Percentiles rank a stretch among this genome's conserved stretches.
These are phyloP conservation scores for Craseonycteris thonglongyai DNA, from an alignment of 2,113 vertebrate genomes.

Conservation along the genomic window DNA sequence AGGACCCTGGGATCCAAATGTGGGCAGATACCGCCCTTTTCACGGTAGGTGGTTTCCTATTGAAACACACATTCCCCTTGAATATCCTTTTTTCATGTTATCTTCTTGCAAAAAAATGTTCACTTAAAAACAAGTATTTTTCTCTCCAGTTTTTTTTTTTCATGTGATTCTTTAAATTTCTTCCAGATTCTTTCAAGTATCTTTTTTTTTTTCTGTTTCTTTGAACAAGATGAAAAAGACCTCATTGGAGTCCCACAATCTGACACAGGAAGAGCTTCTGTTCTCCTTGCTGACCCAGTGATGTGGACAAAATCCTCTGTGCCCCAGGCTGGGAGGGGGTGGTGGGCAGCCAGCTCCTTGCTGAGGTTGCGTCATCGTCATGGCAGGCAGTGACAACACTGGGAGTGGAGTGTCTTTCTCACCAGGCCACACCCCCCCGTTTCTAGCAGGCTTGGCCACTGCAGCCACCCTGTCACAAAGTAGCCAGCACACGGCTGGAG, in stretches of 20 bases:
- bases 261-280: not conserved
- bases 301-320: not conserved
- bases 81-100: not conserved
- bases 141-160: conserved; percentile 65
- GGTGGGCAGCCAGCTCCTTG: not conserved
- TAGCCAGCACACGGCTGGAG: not conserved
- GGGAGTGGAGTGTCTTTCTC: not conserved
- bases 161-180: conserved; percentile 40
- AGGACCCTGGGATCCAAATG: conserved; percentile 32
- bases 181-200: conserved; percentile 59
- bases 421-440: not conserved
- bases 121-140: not conserved
- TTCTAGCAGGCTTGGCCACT: not conserved
- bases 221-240: conserved; percentile 32
- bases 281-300: not conserved
- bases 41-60: not conserved
- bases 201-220: conserved; percentile 17
- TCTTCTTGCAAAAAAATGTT: conserved; percentile 28
- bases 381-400: not conserved
- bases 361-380: not conserved
- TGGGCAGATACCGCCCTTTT: not conserved
- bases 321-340: not conserved
- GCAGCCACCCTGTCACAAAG: not conserved
- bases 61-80: not conserved
- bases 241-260: not conserved